Evolutionary conservation across 35 echinoderm and acorn worm species (phyloP).

Genomic region (Heliocidaris tuberculata): DNA sequence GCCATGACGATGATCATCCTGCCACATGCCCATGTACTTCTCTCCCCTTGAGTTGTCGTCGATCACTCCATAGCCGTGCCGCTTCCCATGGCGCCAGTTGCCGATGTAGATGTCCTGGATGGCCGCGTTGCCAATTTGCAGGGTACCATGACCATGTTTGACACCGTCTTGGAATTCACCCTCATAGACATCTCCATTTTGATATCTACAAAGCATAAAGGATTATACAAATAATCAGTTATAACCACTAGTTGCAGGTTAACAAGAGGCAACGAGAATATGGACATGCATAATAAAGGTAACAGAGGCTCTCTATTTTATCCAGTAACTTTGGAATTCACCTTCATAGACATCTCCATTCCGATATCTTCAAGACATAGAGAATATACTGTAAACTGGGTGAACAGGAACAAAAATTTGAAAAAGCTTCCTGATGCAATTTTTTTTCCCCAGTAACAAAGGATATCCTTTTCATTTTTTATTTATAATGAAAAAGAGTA

Average conservation of each 20-base stretch:
- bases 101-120: constrained; percentile 84
- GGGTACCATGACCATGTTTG: constrained; percentile 79
- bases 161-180: constrained; percentile 78
- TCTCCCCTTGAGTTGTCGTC: constrained; percentile 80
- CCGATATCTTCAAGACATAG: too few species aligned
- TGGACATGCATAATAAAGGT: too few species aligned
- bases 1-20: constrained; percentile 84
- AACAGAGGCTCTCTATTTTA: too few species aligned
- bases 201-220: constrained; percentile 54
- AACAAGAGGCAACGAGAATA: too few species aligned
- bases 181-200: constrained; percentile 87
- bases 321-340: too few species aligned
- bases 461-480: too few species aligned
- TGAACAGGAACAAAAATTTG: too few species aligned
- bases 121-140: constrained; percentile 66
- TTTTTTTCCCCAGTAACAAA: too few species aligned
- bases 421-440: too few species aligned
- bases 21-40: constrained; percentile 99
- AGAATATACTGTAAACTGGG: too few species aligned
- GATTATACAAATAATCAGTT: not conserved
- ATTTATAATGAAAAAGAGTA: too few species aligned
- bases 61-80: constrained; percentile 87
- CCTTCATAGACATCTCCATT: too few species aligned
- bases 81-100: constrained; percentile 85
- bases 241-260: not conserved